Conservation (phyloP, 2,888 invertebrate species). For the Eulithis testata region DNA sequence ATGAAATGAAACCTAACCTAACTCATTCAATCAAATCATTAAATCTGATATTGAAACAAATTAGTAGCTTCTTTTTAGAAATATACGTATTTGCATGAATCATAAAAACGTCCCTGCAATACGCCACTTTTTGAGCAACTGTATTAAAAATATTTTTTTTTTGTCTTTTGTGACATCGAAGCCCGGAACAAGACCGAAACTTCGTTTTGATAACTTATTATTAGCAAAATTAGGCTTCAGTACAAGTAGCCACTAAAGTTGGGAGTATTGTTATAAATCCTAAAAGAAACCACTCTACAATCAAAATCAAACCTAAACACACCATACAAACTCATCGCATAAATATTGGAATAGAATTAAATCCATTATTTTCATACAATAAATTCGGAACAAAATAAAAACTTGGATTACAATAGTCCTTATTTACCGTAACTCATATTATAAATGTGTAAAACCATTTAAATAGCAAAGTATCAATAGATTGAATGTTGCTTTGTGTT, state of each 20-base stretch:
- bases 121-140: no score
- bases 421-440: conserved; percentile 82
- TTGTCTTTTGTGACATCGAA: no score
- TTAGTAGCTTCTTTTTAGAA: no score
- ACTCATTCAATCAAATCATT: no score
- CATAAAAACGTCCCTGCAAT: no score
- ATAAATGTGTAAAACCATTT: conserved; percentile 85
- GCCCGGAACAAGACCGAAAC: no score
- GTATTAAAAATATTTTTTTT: no score
- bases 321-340: conserved; percentile 43
- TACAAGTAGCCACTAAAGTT: conserved; percentile 1
- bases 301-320: conserved; percentile 28
- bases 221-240: no score
- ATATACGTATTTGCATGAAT: no score
- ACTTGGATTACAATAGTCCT: conserved; percentile 65
- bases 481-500: conserved; percentile 78
- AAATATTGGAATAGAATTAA: conserved; percentile 81
- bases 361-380: conserved; percentile 82
- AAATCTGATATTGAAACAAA: no score
- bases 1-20: no score
- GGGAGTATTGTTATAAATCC: conserved; percentile 15
- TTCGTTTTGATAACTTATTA: no score
- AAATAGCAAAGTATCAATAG: conserved; percentile 81
- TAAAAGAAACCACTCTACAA: conserved; percentile 19
- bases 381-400: conserved; percentile 74